phyloP scores from a whole-genome alignment of 2,797 vertebrate species.

The Catharus ustulatus region DNA sequence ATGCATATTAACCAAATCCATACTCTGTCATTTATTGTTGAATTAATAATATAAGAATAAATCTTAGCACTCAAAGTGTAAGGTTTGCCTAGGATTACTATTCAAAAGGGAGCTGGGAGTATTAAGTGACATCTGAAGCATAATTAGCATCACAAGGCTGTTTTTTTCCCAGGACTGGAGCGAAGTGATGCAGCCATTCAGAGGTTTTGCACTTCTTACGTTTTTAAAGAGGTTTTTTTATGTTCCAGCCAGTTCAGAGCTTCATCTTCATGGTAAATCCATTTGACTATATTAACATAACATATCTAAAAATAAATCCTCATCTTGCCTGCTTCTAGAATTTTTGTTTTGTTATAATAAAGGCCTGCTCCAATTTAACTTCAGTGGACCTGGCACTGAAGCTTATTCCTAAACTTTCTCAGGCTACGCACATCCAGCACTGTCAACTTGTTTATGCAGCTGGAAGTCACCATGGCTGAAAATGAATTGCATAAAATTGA shows the following conservation, averaged over 20 bases:
- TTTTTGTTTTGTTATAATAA: background rate
- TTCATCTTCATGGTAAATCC: constrained; percentile 38
- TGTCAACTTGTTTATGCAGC: constrained; percentile 60
- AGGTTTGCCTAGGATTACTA: constrained; percentile 24
- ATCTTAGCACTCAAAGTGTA: constrained; percentile 3
- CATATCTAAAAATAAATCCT: constrained; percentile 43
- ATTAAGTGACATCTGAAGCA: constrained; percentile 42
- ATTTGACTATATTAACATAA: constrained; percentile 32
- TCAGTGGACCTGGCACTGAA: background rate
- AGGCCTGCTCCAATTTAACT: background rate
- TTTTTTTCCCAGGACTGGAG: constrained; percentile 10
- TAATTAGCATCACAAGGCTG: constrained; percentile 12
- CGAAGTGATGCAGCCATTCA: background rate
- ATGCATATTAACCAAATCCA: background rate
- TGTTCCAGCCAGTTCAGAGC: background rate
- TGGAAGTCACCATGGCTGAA: constrained; percentile 20
- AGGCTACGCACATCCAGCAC: background rate
- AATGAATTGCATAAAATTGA: constrained; percentile 18
- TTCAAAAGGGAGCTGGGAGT: constrained; percentile 20
- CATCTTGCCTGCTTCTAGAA: background rate
- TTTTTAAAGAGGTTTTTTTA: background rate
- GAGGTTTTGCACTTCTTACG: background rate
- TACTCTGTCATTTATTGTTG: background rate
- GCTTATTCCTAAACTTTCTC: constrained; percentile 35
- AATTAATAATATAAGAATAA: constrained; percentile 22